phyloP scores from a whole-genome alignment of 2,113 vertebrate genomes.

The Reinhardtius hippoglossoides region DNA sequence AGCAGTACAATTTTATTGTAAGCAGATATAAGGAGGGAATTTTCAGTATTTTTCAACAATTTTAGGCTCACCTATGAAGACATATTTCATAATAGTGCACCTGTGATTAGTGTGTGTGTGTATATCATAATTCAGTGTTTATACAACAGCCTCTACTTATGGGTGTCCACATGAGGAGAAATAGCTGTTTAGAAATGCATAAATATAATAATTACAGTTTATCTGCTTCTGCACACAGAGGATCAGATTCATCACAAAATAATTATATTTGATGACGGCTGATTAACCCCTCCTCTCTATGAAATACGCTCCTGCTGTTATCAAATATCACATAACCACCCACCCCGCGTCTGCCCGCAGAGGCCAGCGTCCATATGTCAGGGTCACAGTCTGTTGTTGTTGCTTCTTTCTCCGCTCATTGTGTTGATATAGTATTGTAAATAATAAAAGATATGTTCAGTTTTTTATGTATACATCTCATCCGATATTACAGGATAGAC shows the following conservation, averaged over 20 bases:
- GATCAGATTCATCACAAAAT: constrained; percentile 15
- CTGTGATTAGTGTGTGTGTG: too few species aligned
- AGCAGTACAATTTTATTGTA: too few species aligned
- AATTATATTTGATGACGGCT: constrained; percentile 33
- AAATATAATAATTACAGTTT: neutral
- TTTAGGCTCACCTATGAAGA: too few species aligned
- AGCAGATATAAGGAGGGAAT: too few species aligned
- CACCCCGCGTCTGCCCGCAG: constrained; percentile 15
- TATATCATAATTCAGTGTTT: too few species aligned
- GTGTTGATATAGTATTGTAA: neutral
- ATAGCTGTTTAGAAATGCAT: neutral
- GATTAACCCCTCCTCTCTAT: constrained; percentile 40
- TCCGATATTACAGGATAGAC: too few species aligned
- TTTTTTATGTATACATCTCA: too few species aligned
- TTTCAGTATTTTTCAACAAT: too few species aligned
- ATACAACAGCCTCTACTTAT: neutral
- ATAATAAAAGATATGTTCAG: neutral
- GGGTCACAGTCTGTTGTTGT: constrained; percentile 44
- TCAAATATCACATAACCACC: constrained; percentile 51
- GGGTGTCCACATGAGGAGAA: neutral
- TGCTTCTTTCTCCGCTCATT: constrained; percentile 4
- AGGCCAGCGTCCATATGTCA: constrained; percentile 62
- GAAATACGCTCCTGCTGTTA: constrained; percentile 58
- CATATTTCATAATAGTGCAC: too few species aligned
- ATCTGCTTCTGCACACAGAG: neutral